Conservation (phyloP, 2,888 invertebrate genomes). For the Loripinus fragilis region DNA sequence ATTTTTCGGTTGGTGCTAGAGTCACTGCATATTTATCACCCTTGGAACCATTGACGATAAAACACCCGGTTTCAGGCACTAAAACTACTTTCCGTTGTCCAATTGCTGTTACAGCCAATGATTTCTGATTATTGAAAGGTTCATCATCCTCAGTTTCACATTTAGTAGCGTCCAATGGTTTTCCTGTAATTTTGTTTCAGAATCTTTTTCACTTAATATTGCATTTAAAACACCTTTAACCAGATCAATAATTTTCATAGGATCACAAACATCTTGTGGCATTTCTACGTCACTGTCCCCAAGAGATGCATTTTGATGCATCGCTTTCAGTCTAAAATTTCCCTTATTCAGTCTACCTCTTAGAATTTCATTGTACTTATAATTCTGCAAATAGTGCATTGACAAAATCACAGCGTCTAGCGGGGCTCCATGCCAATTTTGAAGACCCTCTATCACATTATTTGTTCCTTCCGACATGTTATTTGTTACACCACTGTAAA, state of each 20-base stretch:
- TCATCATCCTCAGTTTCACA: not conserved
- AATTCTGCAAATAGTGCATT: not conserved
- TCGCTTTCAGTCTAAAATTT: not conserved
- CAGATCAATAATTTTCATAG: not conserved
- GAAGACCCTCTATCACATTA: not conserved
- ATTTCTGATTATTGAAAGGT: not conserved
- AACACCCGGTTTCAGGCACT: not conserved
- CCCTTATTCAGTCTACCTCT: not conserved
- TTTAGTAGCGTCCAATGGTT: not conserved
- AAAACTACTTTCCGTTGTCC: not conserved
- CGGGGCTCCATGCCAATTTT: not conserved
- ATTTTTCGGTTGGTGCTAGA: not conserved
- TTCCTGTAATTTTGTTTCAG: not conserved
- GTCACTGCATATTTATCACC: not conserved
- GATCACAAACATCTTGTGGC: not conserved
- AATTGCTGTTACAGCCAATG: not conserved
- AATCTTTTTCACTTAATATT: not conserved
- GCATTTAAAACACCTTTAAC: not conserved
- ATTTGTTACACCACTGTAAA: not conserved
- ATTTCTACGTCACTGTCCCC: not conserved
- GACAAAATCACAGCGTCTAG: not conserved
- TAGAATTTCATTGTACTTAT: not conserved
- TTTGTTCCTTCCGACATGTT: slow-evolving; percentile 1
- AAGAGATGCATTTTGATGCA: not conserved
- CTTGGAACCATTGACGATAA: not conserved